Conservation (phyloP, 2,888 invertebrate genomes). For the Dolichopus griseipennis region DNA sequence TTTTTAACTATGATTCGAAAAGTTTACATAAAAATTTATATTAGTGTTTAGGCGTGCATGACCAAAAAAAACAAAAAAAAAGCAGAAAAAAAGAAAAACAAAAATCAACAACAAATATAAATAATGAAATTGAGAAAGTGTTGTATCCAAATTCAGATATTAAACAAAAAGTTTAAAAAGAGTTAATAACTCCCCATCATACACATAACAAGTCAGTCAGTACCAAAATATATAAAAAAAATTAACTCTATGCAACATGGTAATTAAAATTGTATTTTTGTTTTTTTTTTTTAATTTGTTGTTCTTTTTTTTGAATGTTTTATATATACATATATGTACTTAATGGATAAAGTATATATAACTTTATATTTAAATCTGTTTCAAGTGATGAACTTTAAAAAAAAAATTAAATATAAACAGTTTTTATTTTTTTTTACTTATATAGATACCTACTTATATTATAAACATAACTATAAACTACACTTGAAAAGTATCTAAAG, state of each 20-base stretch:
- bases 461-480: too few relatives aligned
- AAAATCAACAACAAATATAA: not conserved
- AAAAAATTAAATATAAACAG: not conserved
- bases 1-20: not conserved
- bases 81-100: too few relatives aligned
- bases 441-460: too few relatives aligned
- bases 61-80: not conserved
- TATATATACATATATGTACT: too few relatives aligned
- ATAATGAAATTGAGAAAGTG: not conserved
- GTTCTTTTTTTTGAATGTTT: not conserved
- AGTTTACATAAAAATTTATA: slow-evolving; percentile 1
- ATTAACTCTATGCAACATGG: not conserved
- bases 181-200: too few relatives aligned
- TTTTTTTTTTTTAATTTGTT: not conserved
- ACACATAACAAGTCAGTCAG: too few relatives aligned
- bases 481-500: too few relatives aligned
- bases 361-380: not conserved
- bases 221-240: not conserved
- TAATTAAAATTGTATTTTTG: not conserved
- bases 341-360: not conserved
- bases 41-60: slow-evolving; percentile 3
- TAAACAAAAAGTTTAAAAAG: not conserved
- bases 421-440: not conserved
- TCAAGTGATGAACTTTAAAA: not conserved
- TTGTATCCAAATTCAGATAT: not conserved